A percentile compares a stretch with the other conserved stretches of the same genome.
Evolutionary conservation across 2,888 invertebrate species (phyloP).

Genomic region (Drosophila picticornis): DNA sequence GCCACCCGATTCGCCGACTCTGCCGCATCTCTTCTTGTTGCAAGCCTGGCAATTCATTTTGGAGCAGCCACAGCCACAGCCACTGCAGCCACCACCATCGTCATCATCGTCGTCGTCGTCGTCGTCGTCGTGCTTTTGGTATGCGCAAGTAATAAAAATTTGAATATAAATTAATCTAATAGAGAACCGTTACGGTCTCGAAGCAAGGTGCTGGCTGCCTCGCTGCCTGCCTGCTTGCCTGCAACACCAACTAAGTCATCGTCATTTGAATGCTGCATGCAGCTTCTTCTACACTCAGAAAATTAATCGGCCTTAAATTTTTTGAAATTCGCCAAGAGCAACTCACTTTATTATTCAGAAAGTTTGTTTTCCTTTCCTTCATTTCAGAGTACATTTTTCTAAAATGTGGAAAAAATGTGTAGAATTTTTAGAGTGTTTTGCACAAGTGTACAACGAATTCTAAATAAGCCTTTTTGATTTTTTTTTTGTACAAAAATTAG

Average conservation of each 20-base stretch:
- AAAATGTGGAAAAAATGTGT: not conserved
- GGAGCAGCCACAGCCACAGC: conserved; percentile 57
- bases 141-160: conserved; percentile 83
- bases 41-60: conserved; percentile 74
- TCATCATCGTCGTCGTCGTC: conserved; percentile 10
- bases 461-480: not conserved
- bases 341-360: not conserved
- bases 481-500: not conserved
- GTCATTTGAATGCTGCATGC: conserved; percentile 66
- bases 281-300: conserved; percentile 19
- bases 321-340: not conserved
- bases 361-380: not conserved
- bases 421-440: not conserved
- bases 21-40: not conserved
- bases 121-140: conserved; percentile 55
- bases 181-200: conserved; percentile 80
- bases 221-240: conserved; percentile 28
- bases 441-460: not conserved
- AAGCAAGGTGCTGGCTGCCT: conserved; percentile 71
- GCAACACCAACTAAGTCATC: conserved; percentile 76
- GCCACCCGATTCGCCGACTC: conserved; percentile 4
- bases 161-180: conserved; percentile 84
- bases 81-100: conserved; percentile 18
- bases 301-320: not conserved
- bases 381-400: not conserved